Percentiles rank a stretch among this genome's conserved stretches.
Conservation (phyloP, 2,888 invertebrate species). For the Liodrosophila aerea region DNA sequence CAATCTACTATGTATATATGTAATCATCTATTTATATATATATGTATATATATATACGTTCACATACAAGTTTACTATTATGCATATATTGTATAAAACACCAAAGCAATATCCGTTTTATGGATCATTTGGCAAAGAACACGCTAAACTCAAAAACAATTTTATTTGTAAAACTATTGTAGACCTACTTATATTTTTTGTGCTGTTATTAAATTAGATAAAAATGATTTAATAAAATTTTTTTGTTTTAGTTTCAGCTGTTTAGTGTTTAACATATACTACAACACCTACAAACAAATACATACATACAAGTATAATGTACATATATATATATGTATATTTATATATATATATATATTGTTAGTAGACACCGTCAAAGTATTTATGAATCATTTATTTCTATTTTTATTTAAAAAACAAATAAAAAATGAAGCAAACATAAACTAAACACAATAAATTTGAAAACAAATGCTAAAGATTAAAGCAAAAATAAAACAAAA, state of each 20-base stretch:
- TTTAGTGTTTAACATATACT: constrained; percentile 15
- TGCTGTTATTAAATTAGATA: constrained; percentile 53
- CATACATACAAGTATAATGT: constrained; percentile 1
- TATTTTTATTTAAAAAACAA: constrained; percentile 24
- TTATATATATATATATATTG: constrained; percentile 35
- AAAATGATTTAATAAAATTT: constrained; percentile 25
- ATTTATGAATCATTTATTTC: constrained; percentile 32
- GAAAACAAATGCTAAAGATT: constrained; percentile 27
- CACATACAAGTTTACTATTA: constrained; percentile 10
- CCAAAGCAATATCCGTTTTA: constrained; percentile 69
- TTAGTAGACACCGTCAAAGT: constrained; percentile 50
- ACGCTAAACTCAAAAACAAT: constrained; percentile 31
- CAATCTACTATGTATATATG: constrained; percentile 49
- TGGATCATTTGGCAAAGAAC: constrained; percentile 62
- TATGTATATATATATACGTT: constrained; percentile 28
- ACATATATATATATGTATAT: constrained; percentile 7
- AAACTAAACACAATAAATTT: constrained; percentile 32
- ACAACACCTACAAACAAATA: constrained; percentile 5
- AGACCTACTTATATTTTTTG: constrained; percentile 30
- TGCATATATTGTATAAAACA: constrained; percentile 48
- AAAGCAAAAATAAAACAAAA: constrained; percentile 3
- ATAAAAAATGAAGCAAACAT: constrained; percentile 28
- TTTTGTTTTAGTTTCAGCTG: constrained; percentile 34
- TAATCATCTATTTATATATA: constrained; percentile 11
- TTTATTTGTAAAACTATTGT: constrained; percentile 43